Evolutionary conservation across 2,888 invertebrate genomes (phyloP), one percentile per base, ranked within the genome.

Genomic region (Ectropis crepuscularia): DNA sequence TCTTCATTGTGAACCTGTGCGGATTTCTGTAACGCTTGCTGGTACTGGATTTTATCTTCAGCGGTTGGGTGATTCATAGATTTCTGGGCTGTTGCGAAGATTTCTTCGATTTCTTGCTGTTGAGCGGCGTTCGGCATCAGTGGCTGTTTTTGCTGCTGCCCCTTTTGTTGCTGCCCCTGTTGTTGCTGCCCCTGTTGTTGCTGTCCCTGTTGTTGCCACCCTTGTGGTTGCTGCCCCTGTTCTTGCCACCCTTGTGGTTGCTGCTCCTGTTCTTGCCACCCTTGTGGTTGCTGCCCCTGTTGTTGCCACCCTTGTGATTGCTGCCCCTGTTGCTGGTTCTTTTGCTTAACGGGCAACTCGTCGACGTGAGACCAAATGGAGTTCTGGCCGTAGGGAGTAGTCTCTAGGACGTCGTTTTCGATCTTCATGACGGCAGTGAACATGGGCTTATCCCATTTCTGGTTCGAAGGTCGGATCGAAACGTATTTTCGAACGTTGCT

Each of bases 61-160:
- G 79, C 76, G 61, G 69, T 76, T 63, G 86, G 75, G 67, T 84
- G 86, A 67, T 79, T 83, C 81, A 86, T 83, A 41, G 84, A 79
- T 11, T 80, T 77, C 68, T 83, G 82, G 16, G 92, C 90, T 9
- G 86, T 86, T 12, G 72, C 68, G 76, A 85, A 89, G 63, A 90
- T 87, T 10, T 74, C 79, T 61, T 84, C 81, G 61, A 88, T 83
- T 45, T 87, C 86, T 53, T 83, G 79, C 67, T 80, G 57, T 28
- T 61, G 53, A 11, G 58, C 49, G 42, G 63, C 63, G 38, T 71
- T 61, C 5, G 45, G 60, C 39, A 28, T 16, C 41, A 7, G 41
- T n/a, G 69, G 59, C 80, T 72, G 16, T 28, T 28, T 28, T 28
- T 28, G 16, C 16, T 28, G 16, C 16, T 28, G 16, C 16, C 16